Conservation (phyloP, 2,888 invertebrate species). For the Heliconius hortense region DNA sequence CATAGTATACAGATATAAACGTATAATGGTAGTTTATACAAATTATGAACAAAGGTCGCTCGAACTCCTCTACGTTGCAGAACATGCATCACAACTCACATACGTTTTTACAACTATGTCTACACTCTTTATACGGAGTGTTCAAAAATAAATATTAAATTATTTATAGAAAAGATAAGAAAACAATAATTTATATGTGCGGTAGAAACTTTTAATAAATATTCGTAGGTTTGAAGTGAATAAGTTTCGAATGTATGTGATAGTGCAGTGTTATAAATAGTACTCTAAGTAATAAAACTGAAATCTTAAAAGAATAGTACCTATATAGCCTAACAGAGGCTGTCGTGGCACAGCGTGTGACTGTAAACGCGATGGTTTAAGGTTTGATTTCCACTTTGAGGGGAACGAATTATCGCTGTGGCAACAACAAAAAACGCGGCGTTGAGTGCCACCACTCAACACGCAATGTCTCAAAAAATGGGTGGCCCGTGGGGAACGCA, state of each 20-base stretch:
- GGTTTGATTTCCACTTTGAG: no score
- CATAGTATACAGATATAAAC: no score
- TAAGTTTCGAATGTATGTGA: background rate
- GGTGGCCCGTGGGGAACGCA: no score
- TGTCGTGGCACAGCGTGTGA: no score
- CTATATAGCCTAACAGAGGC: no score
- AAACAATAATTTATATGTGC: background rate
- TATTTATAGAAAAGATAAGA: background rate
- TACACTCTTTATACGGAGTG: background rate
- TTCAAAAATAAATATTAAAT: background rate
- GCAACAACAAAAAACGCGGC: no score
- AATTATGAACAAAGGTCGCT: conserved; percentile 38
- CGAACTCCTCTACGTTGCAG: conserved; percentile 26
- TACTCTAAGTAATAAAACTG: background rate
- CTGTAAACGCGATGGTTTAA: no score
- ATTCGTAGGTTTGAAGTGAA: background rate
- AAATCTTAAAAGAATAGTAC: background rate
- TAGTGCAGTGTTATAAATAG: background rate
- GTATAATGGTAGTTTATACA: background rate
- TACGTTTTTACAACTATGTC: background rate
- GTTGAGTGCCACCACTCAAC: no score
- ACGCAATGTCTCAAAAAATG: no score
- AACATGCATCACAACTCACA: background rate
- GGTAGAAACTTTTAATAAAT: conserved; percentile 6
- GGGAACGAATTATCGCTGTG: no score